These are phyloP conservation scores for Axis porcinus DNA, from an alignment of 2,113 vertebrate species.

Conservation along the genomic window DNA sequence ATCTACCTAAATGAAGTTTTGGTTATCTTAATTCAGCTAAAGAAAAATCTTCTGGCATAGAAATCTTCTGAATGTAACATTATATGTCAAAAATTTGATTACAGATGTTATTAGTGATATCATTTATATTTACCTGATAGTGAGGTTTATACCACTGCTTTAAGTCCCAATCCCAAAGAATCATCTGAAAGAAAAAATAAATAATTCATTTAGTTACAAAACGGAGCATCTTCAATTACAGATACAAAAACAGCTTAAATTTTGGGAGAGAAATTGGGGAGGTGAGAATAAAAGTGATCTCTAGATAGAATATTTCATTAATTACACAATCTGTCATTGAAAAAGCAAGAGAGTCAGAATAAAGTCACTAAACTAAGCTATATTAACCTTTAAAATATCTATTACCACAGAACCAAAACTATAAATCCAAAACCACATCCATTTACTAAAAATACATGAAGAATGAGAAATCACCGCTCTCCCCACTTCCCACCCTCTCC, in stretches of 20 bases:
- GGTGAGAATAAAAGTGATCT: constrained; percentile 28
- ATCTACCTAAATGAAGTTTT: neutral
- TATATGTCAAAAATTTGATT: neutral
- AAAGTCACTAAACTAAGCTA: neutral
- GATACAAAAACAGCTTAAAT: neutral
- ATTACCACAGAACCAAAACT: constrained; percentile 1
- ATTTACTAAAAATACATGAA: constrained; percentile 23
- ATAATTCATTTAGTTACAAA: constrained; percentile 50
- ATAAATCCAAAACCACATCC: neutral
- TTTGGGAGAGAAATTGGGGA: neutral
- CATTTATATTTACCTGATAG: constrained; percentile 89
- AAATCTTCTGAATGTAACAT: constrained; percentile 15
- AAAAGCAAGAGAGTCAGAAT: neutral
- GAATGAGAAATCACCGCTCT: neutral
- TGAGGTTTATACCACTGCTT: constrained; percentile 97
- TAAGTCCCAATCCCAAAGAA: constrained; percentile 99
- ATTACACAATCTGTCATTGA: neutral
- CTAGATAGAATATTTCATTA: neutral
- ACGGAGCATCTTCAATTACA: neutral
- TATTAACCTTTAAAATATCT: constrained; percentile 10
- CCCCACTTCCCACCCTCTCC: neutral
- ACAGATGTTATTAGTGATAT: neutral
- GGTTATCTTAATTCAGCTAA: neutral
- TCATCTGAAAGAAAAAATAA: constrained; percentile 89
- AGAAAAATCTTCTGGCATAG: constrained; percentile 9